Evolutionary conservation across 2,888 invertebrate genomes (phyloP).

Genomic region (Byasa hedistus): DNA sequence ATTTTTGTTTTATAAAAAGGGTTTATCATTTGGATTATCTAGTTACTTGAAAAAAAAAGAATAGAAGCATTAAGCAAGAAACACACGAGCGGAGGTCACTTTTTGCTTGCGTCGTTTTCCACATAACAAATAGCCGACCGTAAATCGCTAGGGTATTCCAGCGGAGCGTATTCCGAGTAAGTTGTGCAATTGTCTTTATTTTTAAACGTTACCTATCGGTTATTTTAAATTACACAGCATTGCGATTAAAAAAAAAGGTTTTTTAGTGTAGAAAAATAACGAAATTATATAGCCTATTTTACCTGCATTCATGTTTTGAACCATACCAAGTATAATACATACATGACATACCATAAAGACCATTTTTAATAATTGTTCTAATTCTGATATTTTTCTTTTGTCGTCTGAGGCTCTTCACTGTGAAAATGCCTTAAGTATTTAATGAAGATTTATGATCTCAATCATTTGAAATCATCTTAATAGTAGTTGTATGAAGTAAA

Average conservation of each 20-base stretch:
- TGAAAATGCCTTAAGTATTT: no score
- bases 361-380: no score
- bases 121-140: conserved; percentile 21
- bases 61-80: conserved; percentile 14
- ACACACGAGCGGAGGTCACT: conserved; percentile 23
- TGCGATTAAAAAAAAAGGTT: neutral
- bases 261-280: no score
- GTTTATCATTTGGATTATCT: neutral
- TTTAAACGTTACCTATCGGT: conserved; percentile 23
- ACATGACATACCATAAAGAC: no score
- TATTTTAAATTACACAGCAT: neutral
- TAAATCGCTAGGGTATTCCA: conserved; percentile 12
- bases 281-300: no score
- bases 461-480: no score
- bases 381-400: no score
- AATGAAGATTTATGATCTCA: no score
- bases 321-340: no score
- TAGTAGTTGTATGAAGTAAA: no score
- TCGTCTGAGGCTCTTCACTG: no score
- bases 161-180: conserved; percentile 16
- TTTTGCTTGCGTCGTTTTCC: conserved; percentile 22
- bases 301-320: no score
- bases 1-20: neutral
- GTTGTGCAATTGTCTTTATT: conserved; percentile 27
- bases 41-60: neutral